phyloP scores from a whole-genome alignment of 2,888 invertebrate species.

The Mellilla xanthometata region DNA sequence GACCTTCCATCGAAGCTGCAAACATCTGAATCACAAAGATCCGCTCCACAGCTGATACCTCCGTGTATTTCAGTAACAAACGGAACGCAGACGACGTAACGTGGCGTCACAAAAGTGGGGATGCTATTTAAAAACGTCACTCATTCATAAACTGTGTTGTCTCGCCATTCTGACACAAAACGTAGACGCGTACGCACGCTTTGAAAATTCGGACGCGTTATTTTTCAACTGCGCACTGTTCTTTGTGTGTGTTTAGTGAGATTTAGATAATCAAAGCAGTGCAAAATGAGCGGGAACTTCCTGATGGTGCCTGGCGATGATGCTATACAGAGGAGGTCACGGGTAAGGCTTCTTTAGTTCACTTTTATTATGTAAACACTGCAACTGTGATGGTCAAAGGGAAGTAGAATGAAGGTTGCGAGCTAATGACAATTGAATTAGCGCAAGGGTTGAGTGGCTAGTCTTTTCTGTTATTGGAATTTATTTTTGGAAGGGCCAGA shows the following conservation, averaged over 20 bases:
- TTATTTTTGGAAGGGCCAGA: constrained; percentile 3
- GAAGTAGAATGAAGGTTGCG: constrained; percentile 10
- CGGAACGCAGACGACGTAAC: constrained; percentile 58
- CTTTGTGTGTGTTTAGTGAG: constrained; percentile 41
- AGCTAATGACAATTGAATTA: constrained; percentile 15
- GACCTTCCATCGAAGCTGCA: constrained; percentile 32
- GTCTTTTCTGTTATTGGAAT: neutral
- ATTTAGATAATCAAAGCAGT: constrained; percentile 42
- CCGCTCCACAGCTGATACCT: constrained; percentile 28
- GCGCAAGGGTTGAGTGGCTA: neutral
- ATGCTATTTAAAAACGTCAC: constrained; percentile 74
- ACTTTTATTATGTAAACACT: constrained; percentile 18
- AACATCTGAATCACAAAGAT: constrained; percentile 23
- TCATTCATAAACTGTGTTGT: constrained; percentile 68
- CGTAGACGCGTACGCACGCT: constrained; percentile 66
- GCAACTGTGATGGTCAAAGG: constrained; percentile 4
- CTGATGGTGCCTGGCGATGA: constrained; percentile 74
- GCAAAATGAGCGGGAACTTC: constrained; percentile 78
- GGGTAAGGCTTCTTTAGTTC: constrained; percentile 59
- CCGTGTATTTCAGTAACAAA: constrained; percentile 57
- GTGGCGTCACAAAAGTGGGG: constrained; percentile 54
- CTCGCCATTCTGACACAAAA: constrained; percentile 55
- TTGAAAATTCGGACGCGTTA: constrained; percentile 35
- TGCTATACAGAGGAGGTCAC: constrained; percentile 61
- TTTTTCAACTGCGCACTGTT: constrained; percentile 44